These are phyloP conservation scores for Epinephelus cyanopodus DNA, from an alignment of 2,113 vertebrate species.

Conservation along the genomic window DNA sequence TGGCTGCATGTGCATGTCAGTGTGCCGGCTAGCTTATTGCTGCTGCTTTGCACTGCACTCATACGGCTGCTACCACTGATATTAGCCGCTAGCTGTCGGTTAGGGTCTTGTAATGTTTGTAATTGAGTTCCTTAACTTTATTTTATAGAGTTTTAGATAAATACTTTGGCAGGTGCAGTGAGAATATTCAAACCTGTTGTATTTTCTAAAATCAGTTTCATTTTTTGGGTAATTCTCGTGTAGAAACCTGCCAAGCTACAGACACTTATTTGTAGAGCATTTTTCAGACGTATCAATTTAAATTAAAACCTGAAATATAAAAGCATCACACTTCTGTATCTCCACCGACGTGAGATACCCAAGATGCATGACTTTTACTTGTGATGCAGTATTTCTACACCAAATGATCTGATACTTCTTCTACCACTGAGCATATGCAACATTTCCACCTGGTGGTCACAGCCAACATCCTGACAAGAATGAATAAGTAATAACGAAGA, in stretches of 20 bases:
- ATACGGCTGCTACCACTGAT: too few species aligned
- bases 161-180: background rate
- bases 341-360: background rate
- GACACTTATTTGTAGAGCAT: background rate
- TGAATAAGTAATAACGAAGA: background rate
- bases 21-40: too few species aligned
- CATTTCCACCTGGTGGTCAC: conserved; percentile 7
- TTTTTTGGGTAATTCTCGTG: background rate
- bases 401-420: background rate
- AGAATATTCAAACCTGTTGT: background rate
- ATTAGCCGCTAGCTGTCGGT: too few species aligned
- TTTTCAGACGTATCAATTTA: background rate
- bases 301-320: background rate
- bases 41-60: too few species aligned
- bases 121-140: too few species aligned
- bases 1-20: too few species aligned
- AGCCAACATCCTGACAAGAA: background rate
- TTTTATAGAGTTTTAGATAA: background rate
- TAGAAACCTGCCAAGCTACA: background rate
- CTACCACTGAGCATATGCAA: background rate
- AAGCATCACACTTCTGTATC: background rate
- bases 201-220: too few species aligned
- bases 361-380: background rate
- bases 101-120: too few species aligned
- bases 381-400: background rate